Conservation (phyloP, 2,113 vertebrate species). For the Ibidorhyncha struthersii region DNA sequence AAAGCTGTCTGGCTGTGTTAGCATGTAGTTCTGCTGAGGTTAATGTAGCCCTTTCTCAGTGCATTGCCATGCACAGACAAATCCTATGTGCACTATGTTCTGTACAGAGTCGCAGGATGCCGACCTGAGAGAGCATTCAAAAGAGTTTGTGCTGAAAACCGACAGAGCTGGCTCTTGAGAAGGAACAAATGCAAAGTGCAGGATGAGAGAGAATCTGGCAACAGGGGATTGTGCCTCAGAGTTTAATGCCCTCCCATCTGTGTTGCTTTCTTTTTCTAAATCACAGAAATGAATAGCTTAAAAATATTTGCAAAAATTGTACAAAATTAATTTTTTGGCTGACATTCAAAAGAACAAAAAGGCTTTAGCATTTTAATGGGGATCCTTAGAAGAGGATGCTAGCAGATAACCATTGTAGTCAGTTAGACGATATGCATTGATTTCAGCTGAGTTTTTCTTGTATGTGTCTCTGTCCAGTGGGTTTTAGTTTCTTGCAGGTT, state of each 20-base stretch:
- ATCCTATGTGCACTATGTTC: background rate
- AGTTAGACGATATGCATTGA: background rate
- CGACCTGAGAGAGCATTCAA: background rate
- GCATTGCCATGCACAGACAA: background rate
- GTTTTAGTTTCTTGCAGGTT: background rate
- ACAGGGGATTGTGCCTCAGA: background rate
- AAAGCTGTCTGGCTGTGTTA: background rate
- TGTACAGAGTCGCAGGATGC: background rate
- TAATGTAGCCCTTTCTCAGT: background rate
- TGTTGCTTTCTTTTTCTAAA: background rate
- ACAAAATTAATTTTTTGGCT: background rate
- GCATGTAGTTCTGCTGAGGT: background rate
- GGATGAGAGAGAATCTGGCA: background rate
- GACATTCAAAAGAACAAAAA: background rate
- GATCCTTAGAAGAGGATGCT: background rate
- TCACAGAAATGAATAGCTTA: background rate
- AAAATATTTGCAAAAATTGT: background rate
- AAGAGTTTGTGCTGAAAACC: background rate
- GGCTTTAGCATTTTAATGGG: background rate
- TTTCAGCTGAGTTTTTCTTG: background rate
- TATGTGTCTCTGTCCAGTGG: background rate
- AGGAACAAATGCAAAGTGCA: background rate
- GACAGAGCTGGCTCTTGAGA: background rate
- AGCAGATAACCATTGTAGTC: background rate
- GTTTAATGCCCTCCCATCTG: background rate